Percentiles rank a stretch among this genome's conserved stretches.
Conservation (phyloP, 2,888 invertebrate species). For the Cenopis cana region DNA sequence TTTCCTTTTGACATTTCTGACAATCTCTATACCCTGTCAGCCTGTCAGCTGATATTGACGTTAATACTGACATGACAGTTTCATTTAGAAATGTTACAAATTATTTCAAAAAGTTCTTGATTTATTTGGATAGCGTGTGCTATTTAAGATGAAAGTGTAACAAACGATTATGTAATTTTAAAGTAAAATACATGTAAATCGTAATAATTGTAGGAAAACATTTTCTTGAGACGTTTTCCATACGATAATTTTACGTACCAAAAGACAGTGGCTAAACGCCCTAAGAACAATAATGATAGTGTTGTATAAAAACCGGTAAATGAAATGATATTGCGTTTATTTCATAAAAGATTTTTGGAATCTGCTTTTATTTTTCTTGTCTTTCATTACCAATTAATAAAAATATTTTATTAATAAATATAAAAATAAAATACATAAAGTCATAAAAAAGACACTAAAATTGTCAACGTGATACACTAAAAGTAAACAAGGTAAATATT, state of each 20-base stretch:
- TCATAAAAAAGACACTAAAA: not conserved
- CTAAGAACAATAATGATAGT: constrained; percentile 1
- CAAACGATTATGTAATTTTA: not conserved
- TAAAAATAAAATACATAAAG: too few relatives aligned
- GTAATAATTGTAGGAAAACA: not conserved
- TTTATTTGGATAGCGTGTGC: not conserved
- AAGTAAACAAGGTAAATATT: not conserved
- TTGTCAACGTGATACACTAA: not conserved
- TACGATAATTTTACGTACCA: too few relatives aligned
- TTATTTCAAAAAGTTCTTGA: not conserved
- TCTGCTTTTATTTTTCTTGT: too few relatives aligned
- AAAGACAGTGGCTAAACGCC: too few relatives aligned
- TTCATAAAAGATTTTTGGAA: too few relatives aligned
- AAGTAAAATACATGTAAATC: not conserved
- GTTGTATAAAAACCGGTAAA: not conserved
- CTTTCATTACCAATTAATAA: too few relatives aligned
- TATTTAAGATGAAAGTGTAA: not conserved
- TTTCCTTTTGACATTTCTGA: too few relatives aligned
- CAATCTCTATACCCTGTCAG: too few relatives aligned
- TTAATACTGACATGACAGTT: not conserved
- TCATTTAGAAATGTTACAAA: not conserved
- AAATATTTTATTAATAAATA: too few relatives aligned
- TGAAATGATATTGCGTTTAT: not conserved
- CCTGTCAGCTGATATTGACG: constrained; percentile 11
- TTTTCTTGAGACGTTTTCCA: too few relatives aligned